phyloP scores from a whole-genome alignment of 2,797 vertebrate species.

The Gephyroberyx darwinii region DNA sequence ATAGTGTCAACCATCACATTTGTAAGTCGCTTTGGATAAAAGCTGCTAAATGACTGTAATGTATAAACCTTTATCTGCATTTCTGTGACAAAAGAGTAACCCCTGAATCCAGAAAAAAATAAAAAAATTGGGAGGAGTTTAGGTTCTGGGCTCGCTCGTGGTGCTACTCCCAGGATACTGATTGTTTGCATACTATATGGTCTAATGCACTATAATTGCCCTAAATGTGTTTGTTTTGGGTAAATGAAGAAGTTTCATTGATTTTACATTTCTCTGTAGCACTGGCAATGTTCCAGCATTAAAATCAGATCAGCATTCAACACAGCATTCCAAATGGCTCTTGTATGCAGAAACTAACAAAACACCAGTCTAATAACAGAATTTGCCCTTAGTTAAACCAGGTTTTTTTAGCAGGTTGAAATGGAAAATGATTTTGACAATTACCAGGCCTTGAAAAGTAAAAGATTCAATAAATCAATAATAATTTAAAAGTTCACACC shows the following conservation, averaged over 20 bases:
- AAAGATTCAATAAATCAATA: neutral
- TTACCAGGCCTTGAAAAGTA: too few relatives aligned
- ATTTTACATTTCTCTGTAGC: slow-evolving; percentile 54
- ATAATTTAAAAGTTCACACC: too few relatives aligned
- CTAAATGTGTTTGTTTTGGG: slow-evolving; percentile 40
- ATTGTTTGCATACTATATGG: slow-evolving; percentile 5
- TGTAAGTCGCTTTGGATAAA: too few relatives aligned
- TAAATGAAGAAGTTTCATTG: slow-evolving; percentile 57
- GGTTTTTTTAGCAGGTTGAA: too few relatives aligned
- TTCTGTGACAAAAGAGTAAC: too few relatives aligned
- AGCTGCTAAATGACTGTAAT: too few relatives aligned
- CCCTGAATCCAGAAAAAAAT: too few relatives aligned
- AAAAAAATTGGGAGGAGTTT: neutral
- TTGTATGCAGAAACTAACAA: neutral
- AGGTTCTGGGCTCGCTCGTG: neutral
- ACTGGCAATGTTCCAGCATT: slow-evolving; percentile 49
- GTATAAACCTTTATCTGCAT: too few relatives aligned
- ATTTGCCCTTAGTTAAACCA: slow-evolving; percentile 8
- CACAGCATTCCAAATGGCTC: neutral
- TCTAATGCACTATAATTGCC: slow-evolving; percentile 27
- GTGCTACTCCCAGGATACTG: neutral
- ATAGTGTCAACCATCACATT: too few relatives aligned
- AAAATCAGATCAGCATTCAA: slow-evolving; percentile 50
- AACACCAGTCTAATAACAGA: slow-evolving; percentile 9
- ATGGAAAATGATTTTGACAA: too few relatives aligned